phyloP scores from a whole-genome alignment of 2,797 vertebrate genomes.

The Falco concolor region DNA sequence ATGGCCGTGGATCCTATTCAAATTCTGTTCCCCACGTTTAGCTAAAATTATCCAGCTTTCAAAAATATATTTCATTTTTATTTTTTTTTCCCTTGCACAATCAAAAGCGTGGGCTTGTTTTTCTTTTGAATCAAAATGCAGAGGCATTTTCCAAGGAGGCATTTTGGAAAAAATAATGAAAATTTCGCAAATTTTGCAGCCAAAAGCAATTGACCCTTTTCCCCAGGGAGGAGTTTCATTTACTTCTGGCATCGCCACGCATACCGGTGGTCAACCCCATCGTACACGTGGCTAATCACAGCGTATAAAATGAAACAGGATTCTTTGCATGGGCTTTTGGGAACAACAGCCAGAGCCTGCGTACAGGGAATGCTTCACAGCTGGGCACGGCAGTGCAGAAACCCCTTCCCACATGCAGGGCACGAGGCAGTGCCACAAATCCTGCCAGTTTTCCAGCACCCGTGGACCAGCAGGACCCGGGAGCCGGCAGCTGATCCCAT shows the following conservation, averaged over 20 bases:
- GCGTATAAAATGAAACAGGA: not conserved
- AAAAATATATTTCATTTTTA: not conserved
- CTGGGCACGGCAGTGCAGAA: not conserved
- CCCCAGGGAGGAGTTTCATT: not conserved
- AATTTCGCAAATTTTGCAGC: not conserved
- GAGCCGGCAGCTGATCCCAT: not conserved
- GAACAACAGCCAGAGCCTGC: not conserved
- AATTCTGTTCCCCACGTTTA: not conserved
- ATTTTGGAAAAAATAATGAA: not conserved
- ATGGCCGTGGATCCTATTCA: not conserved
- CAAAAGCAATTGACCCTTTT: not conserved
- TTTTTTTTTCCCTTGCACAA: not conserved
- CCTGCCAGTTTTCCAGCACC: not conserved
- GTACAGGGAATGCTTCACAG: fast-evolving
- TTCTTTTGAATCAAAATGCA: not conserved
- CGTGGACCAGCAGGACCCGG: fast-evolving
- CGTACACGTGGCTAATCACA: not conserved
- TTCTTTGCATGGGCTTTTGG: not conserved
- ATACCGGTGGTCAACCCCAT: not conserved
- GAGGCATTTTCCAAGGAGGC: not conserved
- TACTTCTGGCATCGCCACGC: not conserved
- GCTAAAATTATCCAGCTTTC: constrained; percentile 16
- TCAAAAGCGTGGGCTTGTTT: not conserved
- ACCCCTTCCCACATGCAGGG: fast-evolving
- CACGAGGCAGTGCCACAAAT: not conserved